These are phyloP conservation scores for Lucifuga dentata DNA, from an alignment of 2,113 vertebrate species.

Conservation along the genomic window DNA sequence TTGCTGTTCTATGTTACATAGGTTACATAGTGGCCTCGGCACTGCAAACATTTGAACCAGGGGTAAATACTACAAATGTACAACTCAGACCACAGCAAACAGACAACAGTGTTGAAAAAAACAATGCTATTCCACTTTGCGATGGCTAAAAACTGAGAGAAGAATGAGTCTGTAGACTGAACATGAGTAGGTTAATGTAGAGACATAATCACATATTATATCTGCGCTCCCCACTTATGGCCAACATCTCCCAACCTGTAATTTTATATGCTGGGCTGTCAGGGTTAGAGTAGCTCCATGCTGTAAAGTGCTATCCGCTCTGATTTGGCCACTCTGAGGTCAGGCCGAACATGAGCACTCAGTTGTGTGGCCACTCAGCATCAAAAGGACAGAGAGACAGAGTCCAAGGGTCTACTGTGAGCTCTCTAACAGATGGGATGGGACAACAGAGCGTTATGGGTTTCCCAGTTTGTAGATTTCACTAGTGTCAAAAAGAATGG, in stretches of 20 bases:
- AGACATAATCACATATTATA: conserved; percentile 13
- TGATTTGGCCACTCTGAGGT: conserved; percentile 51
- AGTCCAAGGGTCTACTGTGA: conserved; percentile 41
- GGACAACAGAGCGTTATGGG: conserved; percentile 34
- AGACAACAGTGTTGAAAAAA: no score
- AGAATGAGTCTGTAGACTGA: conserved; percentile 7
- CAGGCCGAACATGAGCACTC: conserved; percentile 55
- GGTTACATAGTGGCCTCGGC: no score
- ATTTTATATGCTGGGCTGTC: conserved; percentile 18
- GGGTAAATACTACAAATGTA: no score
- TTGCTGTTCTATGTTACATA: no score
- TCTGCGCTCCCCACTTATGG: not conserved
- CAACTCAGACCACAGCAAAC: no score
- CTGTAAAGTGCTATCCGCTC: conserved; percentile 37
- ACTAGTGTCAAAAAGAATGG: conserved; percentile 22
- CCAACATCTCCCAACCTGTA: not conserved
- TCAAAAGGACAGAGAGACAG: conserved; percentile 31
- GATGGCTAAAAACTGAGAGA: not conserved
- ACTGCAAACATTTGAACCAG: no score
- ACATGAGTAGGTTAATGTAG: not conserved
- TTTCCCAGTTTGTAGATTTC: conserved; percentile 53
- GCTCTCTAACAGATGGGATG: conserved; percentile 62
- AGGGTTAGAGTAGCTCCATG: conserved; percentile 30
- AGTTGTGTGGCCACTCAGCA: conserved; percentile 45
- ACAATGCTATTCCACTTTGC: no score